phyloP scores from a whole-genome alignment of 1,140 invertebrate genomes.

The Anoplolepis gracilipes region DNA sequence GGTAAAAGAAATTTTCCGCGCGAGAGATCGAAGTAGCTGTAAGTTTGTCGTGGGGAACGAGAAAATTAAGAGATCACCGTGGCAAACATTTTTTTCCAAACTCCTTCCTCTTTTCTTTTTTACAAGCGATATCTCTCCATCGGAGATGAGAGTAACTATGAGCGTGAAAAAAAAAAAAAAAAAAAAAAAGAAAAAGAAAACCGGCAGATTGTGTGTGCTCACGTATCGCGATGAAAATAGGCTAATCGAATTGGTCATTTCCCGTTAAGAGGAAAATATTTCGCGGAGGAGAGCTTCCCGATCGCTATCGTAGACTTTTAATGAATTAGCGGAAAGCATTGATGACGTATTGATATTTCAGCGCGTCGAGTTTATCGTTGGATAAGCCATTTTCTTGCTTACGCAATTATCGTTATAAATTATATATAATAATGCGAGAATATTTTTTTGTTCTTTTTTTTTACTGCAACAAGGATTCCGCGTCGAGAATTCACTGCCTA shows the following conservation, averaged over 20 bases:
- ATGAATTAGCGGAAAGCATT: conserved; percentile 18
- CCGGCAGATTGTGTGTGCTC: background rate
- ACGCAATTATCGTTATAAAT: background rate
- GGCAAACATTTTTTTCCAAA: conserved; percentile 19
- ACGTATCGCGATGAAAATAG: conserved; percentile 43
- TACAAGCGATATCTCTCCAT: background rate
- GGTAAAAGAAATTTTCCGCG: conserved; percentile 42
- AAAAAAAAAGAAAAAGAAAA: no score
- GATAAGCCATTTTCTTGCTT: background rate
- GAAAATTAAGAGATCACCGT: conserved; percentile 23
- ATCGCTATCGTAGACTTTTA: background rate
- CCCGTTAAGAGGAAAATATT: background rate
- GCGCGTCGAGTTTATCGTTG: background rate
- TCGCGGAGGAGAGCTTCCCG: background rate
- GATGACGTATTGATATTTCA: background rate
- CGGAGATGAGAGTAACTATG: background rate
- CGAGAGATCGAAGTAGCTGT: conserved; percentile 29
- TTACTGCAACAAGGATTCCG: background rate
- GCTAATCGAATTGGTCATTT: conserved; percentile 47
- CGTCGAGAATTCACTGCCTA: background rate
- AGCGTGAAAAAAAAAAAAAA: background rate
- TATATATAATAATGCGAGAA: no score
- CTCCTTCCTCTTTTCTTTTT: background rate
- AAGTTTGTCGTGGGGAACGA: conserved; percentile 58
- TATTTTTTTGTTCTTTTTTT: no score